Conservation (phyloP, 1,140 invertebrate species). For the Holotrichia oblita region DNA sequence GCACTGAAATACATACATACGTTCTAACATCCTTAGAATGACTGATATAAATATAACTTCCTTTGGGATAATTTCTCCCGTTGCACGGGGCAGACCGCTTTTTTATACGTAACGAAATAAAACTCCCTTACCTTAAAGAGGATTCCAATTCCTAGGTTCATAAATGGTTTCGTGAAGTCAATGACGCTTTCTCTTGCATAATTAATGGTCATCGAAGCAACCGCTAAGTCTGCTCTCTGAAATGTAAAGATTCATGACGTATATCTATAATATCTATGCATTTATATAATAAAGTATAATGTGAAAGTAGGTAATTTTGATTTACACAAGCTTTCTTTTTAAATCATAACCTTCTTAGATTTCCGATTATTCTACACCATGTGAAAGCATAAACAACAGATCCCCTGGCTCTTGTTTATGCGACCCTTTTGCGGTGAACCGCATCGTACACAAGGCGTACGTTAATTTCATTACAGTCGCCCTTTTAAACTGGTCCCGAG, state of each 20-base stretch:
- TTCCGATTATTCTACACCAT: neutral
- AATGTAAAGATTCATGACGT: conserved; percentile 50
- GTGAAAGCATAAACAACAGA: neutral
- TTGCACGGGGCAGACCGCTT: too few relatives aligned
- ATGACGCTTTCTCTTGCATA: conserved; percentile 92
- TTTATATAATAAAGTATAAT: neutral
- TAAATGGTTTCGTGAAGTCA: conserved; percentile 93
- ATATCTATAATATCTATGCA: too few relatives aligned
- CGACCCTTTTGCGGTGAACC: conserved; percentile 14
- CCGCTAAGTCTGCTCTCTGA: conserved; percentile 89
- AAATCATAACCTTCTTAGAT: neutral
- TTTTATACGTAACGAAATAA: neutral
- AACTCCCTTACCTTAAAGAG: conserved; percentile 78
- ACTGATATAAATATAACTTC: too few relatives aligned
- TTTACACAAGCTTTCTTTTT: too few relatives aligned
- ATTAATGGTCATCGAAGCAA: conserved; percentile 94
- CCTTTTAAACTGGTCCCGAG: neutral
- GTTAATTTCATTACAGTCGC: neutral
- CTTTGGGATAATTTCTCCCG: too few relatives aligned
- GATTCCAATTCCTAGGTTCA: conserved; percentile 88
- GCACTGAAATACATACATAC: too few relatives aligned
- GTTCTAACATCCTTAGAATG: too few relatives aligned
- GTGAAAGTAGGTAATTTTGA: too few relatives aligned
- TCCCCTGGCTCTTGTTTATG: neutral
- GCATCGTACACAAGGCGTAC: neutral